These are phyloP conservation scores for Myotis yumanensis DNA, from an alignment of 2,113 vertebrate species.

Conservation along the genomic window DNA sequence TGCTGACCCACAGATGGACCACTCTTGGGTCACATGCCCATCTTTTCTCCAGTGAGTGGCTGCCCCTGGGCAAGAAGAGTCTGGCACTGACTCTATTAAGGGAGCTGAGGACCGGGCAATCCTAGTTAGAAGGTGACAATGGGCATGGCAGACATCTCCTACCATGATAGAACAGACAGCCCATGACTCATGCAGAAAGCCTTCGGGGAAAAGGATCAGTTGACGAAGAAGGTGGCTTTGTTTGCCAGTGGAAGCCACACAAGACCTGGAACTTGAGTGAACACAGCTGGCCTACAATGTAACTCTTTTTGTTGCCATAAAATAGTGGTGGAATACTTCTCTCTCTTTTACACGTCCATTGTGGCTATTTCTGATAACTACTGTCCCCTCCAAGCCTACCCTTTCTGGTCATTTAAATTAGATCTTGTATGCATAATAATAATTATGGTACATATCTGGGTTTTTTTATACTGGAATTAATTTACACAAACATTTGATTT, in stretches of 20 bases:
- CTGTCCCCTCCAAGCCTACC: background rate
- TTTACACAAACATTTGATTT: background rate
- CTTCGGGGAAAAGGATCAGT: background rate
- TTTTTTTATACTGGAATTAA: background rate
- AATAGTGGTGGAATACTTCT: background rate
- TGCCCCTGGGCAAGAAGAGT: background rate
- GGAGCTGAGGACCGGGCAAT: background rate
- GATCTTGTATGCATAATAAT: background rate
- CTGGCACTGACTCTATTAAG: background rate
- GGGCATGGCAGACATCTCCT: background rate
- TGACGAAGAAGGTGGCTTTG: background rate
- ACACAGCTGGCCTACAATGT: background rate
- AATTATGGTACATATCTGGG: background rate
- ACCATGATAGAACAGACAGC: background rate
- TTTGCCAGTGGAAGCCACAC: background rate
- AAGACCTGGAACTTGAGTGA: background rate
- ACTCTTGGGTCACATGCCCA: background rate
- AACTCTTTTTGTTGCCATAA: background rate
- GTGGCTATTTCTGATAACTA: background rate
- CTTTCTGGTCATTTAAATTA: background rate
- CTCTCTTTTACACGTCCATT: background rate
- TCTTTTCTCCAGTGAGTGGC: background rate
- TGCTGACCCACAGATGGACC: background rate
- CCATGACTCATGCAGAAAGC: no score
- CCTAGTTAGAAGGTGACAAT: background rate